phyloP scores from a whole-genome alignment of 2,888 invertebrate species.

The Ethmia dodecea region DNA sequence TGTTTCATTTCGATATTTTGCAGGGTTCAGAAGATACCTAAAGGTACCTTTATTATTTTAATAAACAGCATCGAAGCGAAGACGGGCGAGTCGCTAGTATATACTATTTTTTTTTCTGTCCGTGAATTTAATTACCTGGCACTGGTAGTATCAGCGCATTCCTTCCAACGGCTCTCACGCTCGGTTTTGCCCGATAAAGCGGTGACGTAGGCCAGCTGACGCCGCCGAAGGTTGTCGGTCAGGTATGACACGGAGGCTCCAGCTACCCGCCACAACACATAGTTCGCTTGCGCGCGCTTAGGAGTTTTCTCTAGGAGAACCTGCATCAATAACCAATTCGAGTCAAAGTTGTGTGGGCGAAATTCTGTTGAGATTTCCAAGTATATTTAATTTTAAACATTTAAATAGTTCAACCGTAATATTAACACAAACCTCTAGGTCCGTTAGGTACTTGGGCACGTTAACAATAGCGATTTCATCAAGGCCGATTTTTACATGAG shows the following conservation, averaged over 20 bases:
- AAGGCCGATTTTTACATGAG: slow-evolving; percentile 76
- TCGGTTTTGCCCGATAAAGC: slow-evolving; percentile 90
- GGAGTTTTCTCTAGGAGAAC: slow-evolving; percentile 68
- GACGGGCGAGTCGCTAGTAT: too few relatives aligned
- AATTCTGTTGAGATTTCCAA: too few relatives aligned
- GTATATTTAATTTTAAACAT: too few relatives aligned
- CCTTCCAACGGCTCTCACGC: slow-evolving; percentile 93
- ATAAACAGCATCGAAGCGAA: too few relatives aligned
- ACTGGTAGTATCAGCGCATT: slow-evolving; percentile 89
- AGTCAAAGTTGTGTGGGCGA: too few relatives aligned
- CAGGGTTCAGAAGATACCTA: too few relatives aligned
- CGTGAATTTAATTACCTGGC: slow-evolving; percentile 76
- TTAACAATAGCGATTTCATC: slow-evolving; percentile 90
- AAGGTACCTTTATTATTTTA: too few relatives aligned
- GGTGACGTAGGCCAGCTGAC: slow-evolving; percentile 89
- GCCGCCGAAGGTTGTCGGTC: slow-evolving; percentile 85
- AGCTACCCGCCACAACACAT: slow-evolving; percentile 94
- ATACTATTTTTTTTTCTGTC: too few relatives aligned
- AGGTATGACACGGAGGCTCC: slow-evolving; percentile 89
- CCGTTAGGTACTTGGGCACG: slow-evolving; percentile 87
- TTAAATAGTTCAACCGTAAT: too few relatives aligned
- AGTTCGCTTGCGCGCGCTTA: slow-evolving; percentile 85
- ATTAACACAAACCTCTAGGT: slow-evolving; percentile 81
- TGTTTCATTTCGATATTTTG: too few relatives aligned
- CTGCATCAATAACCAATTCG: slow-evolving; percentile 29